Evolutionary conservation across 1,140 invertebrate species (phyloP), one percentile per base, ranked within the genome.

Genomic region (Maniola jurtina): DNA sequence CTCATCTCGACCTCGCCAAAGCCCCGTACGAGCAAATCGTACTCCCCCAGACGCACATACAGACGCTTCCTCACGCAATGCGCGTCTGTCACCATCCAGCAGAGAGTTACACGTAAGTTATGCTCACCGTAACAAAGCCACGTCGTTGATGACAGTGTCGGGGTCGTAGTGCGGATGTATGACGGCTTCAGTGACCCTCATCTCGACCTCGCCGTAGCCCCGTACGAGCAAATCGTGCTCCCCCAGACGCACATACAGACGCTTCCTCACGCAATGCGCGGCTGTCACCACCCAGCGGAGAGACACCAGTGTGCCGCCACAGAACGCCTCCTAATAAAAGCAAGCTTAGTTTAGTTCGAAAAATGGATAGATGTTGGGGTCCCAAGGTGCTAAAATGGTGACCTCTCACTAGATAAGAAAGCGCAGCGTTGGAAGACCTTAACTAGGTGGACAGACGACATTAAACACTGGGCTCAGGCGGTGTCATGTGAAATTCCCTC

Each of bases 41-140:
- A 84, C 16, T 98, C 97, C 8, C 97, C 97, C 7, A 98, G 90
- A 13, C 96, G 93, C 13, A 98, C 95, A 70, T 94, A 95, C 5
- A 99, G 92, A 11, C 93, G 92, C 70, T 94, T 95, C 61, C 96
- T 86, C 9, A 96, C 94, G 86, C 97, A 99, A 83, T 98, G 97
- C 0, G 96, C 97, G 0, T 97, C 97, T 0, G 97, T 98, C 25
- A 98, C 89, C 10, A 98, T 95, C 97, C 97, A 99, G 25, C 93
- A 90, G 0, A 96, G 93, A 0, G 95, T n/a, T n/a, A n/a, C n/a
- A n/a, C n/a, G n/a, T 38, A 38, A 38, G 10, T 38, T 52, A 48
- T 48, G 11, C 62, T 79, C 74, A 93, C 88, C 94, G 91, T 13
- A 99, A 87, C 52, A 99, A 88, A 5, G 97, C 98, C 25, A 99